These are phyloP conservation scores for Stenodera caucasica DNA, from an alignment of 2,888 invertebrate genomes.

Conservation along the genomic window DNA sequence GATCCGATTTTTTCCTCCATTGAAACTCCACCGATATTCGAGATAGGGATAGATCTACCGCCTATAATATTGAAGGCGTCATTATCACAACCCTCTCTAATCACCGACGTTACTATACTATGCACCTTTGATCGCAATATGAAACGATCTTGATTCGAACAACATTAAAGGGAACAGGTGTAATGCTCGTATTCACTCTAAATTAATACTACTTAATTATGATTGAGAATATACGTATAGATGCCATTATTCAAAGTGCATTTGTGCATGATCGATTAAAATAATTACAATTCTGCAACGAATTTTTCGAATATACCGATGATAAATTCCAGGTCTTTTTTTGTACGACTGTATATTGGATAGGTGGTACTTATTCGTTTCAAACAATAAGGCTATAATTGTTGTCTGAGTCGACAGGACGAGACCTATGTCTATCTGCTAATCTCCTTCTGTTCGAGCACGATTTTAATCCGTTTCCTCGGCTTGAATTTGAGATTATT, in stretches of 20 bases:
- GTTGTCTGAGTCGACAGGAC: neutral
- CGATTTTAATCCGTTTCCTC: neutral
- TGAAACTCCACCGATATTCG: neutral
- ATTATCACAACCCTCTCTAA: neutral
- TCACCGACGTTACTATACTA: neutral
- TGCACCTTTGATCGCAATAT: neutral
- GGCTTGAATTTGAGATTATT: too few species aligned
- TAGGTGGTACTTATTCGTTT: neutral
- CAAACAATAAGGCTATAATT: neutral
- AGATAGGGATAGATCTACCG: too few species aligned
- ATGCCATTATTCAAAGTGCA: neutral
- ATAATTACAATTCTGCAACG: neutral
- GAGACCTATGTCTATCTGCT: neutral
- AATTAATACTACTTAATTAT: neutral
- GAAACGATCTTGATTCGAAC: slow-evolving; percentile 1
- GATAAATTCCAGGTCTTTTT: neutral
- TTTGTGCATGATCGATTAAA: neutral
- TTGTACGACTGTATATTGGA: neutral
- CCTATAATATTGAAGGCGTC: too few species aligned
- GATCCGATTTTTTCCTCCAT: slow-evolving; percentile 9
- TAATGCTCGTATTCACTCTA: neutral
- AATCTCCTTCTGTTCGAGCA: neutral
- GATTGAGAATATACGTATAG: neutral
- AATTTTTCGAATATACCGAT: neutral
- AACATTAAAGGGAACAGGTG: slow-evolving; percentile 1